Evolutionary conservation across 92 coral and sea anemone species (phyloP).

Genomic region (Epizoanthus fatuus): DNA sequence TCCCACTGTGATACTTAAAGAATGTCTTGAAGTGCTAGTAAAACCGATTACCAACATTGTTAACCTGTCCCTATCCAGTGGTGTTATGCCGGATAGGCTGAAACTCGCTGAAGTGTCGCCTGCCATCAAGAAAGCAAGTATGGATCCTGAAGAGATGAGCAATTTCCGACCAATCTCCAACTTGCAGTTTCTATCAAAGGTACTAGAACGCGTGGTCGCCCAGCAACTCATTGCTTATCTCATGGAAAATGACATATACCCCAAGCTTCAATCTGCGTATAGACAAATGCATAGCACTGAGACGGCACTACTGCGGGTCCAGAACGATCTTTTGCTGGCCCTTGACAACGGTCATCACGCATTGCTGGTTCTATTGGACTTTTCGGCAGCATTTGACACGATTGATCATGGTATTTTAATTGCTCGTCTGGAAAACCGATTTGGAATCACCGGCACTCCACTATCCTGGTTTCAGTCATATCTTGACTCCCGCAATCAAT

Average conservation of each 20-base stretch:
- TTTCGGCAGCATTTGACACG: neutral
- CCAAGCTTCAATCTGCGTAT: neutral
- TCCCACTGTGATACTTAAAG: neutral
- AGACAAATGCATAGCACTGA: neutral
- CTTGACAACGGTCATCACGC: neutral
- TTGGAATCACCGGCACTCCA: no score
- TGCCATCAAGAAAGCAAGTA: no score
- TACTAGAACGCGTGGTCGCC: no score
- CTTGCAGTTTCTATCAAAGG: no score
- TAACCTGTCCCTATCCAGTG: neutral
- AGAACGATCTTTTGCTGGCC: no score
- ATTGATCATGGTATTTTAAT: no score
- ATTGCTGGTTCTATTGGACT: neutral
- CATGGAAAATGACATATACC: no score
- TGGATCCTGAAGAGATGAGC: neutral
- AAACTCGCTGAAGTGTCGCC: neutral
- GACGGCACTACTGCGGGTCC: neutral
- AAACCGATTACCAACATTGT: neutral
- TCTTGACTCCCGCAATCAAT: no score
- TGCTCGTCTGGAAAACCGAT: no score
- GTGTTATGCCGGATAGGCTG: neutral
- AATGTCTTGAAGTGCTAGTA: neutral
- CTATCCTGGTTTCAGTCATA: no score
- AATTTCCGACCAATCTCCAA: neutral
- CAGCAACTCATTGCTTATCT: no score